Evolutionary conservation across 2,797 vertebrate species (phyloP).

Genomic region (Enteromius argenteus): DNA sequence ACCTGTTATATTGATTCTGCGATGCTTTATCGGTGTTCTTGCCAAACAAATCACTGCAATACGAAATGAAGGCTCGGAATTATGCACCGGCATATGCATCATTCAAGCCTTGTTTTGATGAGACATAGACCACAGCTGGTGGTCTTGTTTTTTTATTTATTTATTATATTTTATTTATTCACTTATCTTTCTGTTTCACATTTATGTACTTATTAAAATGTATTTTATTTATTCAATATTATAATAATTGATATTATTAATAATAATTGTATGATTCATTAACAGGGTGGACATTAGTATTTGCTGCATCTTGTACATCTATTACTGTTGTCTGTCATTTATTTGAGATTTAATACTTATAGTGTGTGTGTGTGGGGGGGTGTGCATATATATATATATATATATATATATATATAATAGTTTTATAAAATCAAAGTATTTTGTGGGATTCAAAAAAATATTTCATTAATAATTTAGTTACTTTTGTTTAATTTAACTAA

Average conservation of each 20-base stretch:
- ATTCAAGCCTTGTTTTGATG: conserved; percentile 14
- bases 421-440: background rate
- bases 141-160: background rate
- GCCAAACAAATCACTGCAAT: background rate
- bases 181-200: background rate
- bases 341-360: background rate
- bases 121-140: background rate
- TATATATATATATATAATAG: too few species aligned
- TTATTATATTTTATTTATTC: background rate
- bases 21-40: background rate
- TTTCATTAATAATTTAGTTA: too few species aligned
- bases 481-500: too few species aligned
- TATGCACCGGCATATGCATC: background rate
- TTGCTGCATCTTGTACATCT: background rate
- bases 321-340: background rate
- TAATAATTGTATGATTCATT: background rate
- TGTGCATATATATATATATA: too few species aligned
- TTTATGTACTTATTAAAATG: background rate
- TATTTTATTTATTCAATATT: background rate
- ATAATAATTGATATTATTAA: background rate
- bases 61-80: background rate
- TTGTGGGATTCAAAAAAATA: too few species aligned
- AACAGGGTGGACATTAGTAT: background rate
- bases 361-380: background rate
- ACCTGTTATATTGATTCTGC: conserved; percentile 2